Evolutionary conservation across 2,888 invertebrate species (phyloP), one percentile per base, ranked within the genome.

Genomic region (Habroteleia sp.): DNA sequence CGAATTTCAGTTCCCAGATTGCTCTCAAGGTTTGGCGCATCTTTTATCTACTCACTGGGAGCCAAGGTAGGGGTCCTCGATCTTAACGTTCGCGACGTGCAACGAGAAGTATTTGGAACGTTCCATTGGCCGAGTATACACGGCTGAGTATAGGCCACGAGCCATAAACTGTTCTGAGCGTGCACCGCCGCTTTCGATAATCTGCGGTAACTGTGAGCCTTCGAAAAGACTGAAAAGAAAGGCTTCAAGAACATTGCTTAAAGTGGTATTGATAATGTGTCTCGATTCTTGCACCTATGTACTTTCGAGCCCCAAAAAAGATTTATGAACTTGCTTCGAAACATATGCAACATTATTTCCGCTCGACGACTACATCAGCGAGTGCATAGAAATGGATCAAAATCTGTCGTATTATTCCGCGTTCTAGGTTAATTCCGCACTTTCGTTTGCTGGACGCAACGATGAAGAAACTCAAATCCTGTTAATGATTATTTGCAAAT

Each of bases 51-150:
- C 58, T 74, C 23, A 37, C 25, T 44, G 7, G 31, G 52, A 62
- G 44, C 41, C 31, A 10, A 31, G 62, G 63, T 72, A 63, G 65
- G 63, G 52, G n/a, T 50, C 56, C 60, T 27, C 66, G 74, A 68
- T 68, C 54, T 74, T 54, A 63, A 56, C 65, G 79, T 78, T 79
- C 74, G 80, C 80, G 79, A 81, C 80, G 83, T 79, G 81, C 80
- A 80, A 81, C 84, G 84, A 83, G 80, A 85, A 86, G 86, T 86
- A 86, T 87, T 87, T 82, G 85, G 87, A 84, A 84, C 87, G 87
- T 87, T 86, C 85, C 87, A 83, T 82, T 87, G 87, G 85, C 85
- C 86, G 87, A 85, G 84, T 85, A 84, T 85, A 74, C 80, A 74
- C 75, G 79, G 78, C 79, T 80, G 82, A 80, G 83, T 81, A 82